These are phyloP conservation scores for Zaprionus davidi DNA, from an alignment of 1,140 invertebrate species.

Conservation along the genomic window DNA sequence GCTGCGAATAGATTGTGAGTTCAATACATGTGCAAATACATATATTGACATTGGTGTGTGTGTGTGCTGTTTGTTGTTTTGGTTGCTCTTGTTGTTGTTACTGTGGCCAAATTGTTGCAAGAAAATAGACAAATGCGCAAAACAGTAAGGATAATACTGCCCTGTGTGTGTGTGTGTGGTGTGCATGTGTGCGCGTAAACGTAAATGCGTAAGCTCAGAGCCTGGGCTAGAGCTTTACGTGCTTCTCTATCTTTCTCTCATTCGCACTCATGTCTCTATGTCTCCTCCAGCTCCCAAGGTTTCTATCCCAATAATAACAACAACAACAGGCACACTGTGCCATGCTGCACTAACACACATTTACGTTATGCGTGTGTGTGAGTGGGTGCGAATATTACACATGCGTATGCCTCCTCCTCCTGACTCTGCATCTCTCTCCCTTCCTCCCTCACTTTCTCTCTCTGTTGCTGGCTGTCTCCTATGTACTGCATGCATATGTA, in stretches of 20 bases:
- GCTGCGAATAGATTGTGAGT: conserved; percentile 50
- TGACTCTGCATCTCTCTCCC: neutral
- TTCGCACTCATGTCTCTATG: conserved; percentile 8
- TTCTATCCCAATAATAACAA: conserved; percentile 34
- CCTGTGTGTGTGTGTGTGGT: conserved; percentile 14
- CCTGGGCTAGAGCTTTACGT: conserved; percentile 47
- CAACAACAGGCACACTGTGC: conserved; percentile 26
- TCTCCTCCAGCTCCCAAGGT: conserved; percentile 32
- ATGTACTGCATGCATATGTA: neutral
- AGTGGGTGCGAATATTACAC: conserved; percentile 2
- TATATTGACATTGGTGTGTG: neutral
- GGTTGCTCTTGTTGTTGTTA: conserved; percentile 23
- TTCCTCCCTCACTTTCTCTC: neutral
- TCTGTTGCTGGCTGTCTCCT: neutral
- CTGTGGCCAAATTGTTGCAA: conserved; percentile 44
- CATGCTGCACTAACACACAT: conserved; percentile 38
- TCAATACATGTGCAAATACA: conserved; percentile 19
- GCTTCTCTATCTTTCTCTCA: conserved; percentile 34
- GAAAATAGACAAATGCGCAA: conserved; percentile 61
- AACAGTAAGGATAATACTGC: conserved; percentile 56
- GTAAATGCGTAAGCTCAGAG: conserved; percentile 74
- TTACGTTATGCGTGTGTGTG: neutral
- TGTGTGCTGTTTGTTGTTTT: conserved; percentile 33
- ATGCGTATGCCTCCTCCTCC: neutral
- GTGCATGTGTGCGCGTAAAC: conserved; percentile 54